Conservation (phyloP, 2,113 vertebrate genomes). For the Rhea americana region DNA sequence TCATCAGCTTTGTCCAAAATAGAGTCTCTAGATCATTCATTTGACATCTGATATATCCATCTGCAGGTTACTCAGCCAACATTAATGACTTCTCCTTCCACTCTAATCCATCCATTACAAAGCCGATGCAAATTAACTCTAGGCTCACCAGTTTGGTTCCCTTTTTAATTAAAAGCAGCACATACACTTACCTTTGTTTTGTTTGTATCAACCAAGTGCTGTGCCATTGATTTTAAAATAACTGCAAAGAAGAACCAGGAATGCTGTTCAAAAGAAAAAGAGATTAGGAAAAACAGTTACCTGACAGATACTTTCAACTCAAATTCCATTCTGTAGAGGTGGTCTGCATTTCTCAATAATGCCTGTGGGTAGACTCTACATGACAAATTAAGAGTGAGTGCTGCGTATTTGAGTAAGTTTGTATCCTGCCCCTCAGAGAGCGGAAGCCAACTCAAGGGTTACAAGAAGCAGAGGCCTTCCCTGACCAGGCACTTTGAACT, state of each 20-base stretch:
- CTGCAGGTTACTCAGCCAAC: not conserved
- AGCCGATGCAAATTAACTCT: not conserved
- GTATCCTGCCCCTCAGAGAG: not conserved
- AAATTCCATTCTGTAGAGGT: not conserved
- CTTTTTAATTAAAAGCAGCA: not conserved
- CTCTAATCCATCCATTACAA: not conserved
- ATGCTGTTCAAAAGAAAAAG: conserved; percentile 79
- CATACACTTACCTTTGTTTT: conserved; percentile 82
- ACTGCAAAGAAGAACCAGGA: conserved; percentile 98
- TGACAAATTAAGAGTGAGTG: not conserved
- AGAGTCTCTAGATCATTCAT: not conserved
- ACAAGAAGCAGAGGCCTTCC: not conserved
- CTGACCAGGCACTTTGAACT: not conserved
- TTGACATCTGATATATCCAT: not conserved
- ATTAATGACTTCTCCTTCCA: not conserved
- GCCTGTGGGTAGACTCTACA: rapidly evolving
- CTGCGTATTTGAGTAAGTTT: not conserved
- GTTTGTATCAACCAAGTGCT: conserved; percentile 87
- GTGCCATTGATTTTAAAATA: conserved; percentile 95
- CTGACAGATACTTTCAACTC: not conserved
- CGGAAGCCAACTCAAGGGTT: not conserved
- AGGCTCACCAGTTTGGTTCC: not conserved
- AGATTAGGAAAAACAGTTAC: not conserved
- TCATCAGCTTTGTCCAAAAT: not conserved
- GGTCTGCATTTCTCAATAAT: not conserved